phyloP scores from a whole-genome alignment of 2,888 invertebrate genomes.

The Thymelicus sylvestris region DNA sequence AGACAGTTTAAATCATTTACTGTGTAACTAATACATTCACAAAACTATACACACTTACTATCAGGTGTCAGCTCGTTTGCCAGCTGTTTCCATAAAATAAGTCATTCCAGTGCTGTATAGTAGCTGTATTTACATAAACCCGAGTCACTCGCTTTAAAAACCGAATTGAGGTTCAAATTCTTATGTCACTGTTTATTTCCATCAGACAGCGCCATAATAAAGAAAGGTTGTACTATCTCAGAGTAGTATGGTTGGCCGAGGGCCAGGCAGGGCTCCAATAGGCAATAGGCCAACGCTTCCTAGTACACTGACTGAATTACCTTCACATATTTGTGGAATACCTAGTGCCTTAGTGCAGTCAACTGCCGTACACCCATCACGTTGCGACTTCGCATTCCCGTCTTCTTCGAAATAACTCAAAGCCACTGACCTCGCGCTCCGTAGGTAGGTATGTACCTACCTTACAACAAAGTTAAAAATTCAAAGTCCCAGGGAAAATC shows the following conservation, averaged over 20 bases:
- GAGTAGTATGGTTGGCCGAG: constrained; percentile 56
- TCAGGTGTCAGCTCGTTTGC: no score
- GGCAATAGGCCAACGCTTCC: constrained; percentile 76
- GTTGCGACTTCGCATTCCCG: constrained; percentile 46
- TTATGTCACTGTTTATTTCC: constrained; percentile 1
- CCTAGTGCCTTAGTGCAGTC: constrained; percentile 58
- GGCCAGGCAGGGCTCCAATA: constrained; percentile 63
- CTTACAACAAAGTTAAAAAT: constrained; percentile 42
- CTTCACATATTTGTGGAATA: constrained; percentile 60
- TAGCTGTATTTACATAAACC: no score
- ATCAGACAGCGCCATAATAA: constrained; percentile 25
- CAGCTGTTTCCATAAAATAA: no score
- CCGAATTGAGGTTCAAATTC: no score
- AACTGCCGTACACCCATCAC: constrained; percentile 46
- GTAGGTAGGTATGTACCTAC: constrained; percentile 2
- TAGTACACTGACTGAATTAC: constrained; percentile 67
- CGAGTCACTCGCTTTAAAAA: no score
- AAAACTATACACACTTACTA: no score
- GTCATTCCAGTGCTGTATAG: no score
- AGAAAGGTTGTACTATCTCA: constrained; percentile 44
- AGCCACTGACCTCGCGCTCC: constrained; percentile 53
- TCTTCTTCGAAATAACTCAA: constrained; percentile 50
- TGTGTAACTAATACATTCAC: no score
- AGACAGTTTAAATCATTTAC: not conserved
- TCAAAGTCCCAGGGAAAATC: constrained; percentile 60